Evolutionary conservation across 2,888 invertebrate species (phyloP), one percentile per base, ranked within the genome.

Genomic region (Harpalus rufipes): DNA sequence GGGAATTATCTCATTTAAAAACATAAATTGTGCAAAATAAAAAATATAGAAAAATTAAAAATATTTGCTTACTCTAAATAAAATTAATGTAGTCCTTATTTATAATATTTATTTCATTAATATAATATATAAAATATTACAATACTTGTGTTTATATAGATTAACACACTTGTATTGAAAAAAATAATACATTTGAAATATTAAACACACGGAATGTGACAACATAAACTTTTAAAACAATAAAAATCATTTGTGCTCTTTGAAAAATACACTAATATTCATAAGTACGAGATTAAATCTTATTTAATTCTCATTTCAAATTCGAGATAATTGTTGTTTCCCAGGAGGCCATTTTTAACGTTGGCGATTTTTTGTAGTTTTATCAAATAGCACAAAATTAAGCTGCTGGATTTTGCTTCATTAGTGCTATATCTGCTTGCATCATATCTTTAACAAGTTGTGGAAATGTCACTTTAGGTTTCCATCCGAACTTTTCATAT

Each of bases 371-470:
- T 21, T 21, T 21, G 21, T 21, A 21, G 1, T 21, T 21, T 21
- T 14, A n/a, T 16, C 7, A 12, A n/a, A 65, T 21, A 18, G 44
- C 4, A 74, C 8, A 2, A 72, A 74, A 44, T 88, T 94, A 99
- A 86, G 99, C 99, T 87, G 93, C 93, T 5, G 99, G 98, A 92
- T 99, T 96, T 87, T 93, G 94, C 89, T 94, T 96, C 99, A 99
- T 99, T 84, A 99, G 92, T 87, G 93, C 94, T 56, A 99, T 93
- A 91, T 99, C 99, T 0, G 97, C 94, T 41, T 94, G 94, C 93
- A 99, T 95, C 99, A 99, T 99, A 89, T 99, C 99, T 88, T 95
- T 94, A 1, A 99, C 98, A 65, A 99, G 93, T 89, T 96, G 94
- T 89, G 94, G 91, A 89, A 95, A 98, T 68, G 95, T 92, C 39